Evolutionary conservation across 2,113 vertebrate species (phyloP).

Genomic region (Engraulis encrasicolus): DNA sequence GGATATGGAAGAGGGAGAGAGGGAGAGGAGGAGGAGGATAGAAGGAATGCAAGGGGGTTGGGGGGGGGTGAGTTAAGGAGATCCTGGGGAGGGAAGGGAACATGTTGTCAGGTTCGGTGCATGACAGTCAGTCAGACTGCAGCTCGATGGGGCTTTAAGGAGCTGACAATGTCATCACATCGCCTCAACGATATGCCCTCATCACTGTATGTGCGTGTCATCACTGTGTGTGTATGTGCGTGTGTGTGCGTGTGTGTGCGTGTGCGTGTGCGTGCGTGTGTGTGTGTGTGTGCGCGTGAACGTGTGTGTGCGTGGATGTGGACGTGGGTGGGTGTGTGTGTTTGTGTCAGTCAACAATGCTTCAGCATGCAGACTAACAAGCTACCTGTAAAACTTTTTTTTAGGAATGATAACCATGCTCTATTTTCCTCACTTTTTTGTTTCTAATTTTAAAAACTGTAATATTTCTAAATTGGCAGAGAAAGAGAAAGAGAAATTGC

Average conservation of each 20-base stretch:
- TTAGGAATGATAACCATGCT: background rate
- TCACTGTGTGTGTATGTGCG: too few relatives aligned
- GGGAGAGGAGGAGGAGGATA: background rate
- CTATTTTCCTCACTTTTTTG: background rate
- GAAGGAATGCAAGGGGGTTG: too few relatives aligned
- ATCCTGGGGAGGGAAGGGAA: too few relatives aligned
- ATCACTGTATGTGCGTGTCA: too few relatives aligned
- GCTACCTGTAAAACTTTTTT: background rate
- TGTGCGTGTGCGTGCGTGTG: background rate
- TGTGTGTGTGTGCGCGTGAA: background rate
- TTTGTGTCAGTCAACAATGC: background rate
- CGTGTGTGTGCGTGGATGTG: slow-evolving; percentile 29
- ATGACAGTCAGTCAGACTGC: background rate
- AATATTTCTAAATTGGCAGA: background rate
- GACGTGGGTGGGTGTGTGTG: slow-evolving; percentile 6
- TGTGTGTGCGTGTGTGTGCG: too few relatives aligned
- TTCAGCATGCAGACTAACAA: slow-evolving; percentile 5
- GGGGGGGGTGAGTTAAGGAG: too few relatives aligned
- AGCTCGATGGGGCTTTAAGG: background rate
- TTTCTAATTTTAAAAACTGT: background rate
- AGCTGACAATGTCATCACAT: background rate
- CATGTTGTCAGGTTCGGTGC: background rate
- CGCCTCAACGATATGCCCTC: background rate
- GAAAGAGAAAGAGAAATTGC: background rate
- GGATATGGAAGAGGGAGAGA: background rate